These are phyloP conservation scores for Corythoichthys haematopterus DNA, from an alignment of 2,113 vertebrate genomes.

Conservation along the genomic window DNA sequence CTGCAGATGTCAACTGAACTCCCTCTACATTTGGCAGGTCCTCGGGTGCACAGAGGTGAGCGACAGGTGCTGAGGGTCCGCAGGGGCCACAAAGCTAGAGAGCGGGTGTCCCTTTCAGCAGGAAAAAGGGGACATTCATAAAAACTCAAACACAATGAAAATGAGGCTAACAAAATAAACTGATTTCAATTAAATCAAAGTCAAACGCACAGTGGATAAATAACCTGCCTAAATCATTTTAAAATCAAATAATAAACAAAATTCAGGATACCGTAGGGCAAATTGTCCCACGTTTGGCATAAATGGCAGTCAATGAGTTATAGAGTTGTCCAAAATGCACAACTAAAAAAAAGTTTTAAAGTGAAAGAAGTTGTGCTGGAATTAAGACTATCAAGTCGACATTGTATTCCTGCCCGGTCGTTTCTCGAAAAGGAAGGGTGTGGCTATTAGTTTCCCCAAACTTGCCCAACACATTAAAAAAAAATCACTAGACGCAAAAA, in stretches of 20 bases:
- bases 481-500: slow-evolving; percentile 3
- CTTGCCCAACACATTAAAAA: not conserved
- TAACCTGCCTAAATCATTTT: not conserved
- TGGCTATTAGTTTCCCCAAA: slow-evolving; percentile 54
- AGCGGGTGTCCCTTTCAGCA: slow-evolving; percentile 1
- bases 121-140: not conserved
- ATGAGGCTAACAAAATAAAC: not conserved
- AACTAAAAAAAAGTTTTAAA: not conserved
- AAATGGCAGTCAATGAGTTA: no score
- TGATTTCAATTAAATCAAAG: not conserved
- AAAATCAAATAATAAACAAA: not conserved
- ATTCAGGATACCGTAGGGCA: not conserved
- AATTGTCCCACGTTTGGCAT: not conserved
- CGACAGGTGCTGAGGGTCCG: slow-evolving; percentile 19
- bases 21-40: slow-evolving; percentile 68
- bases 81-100: slow-evolving; percentile 15
- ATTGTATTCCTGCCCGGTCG: slow-evolving; percentile 25
- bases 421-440: slow-evolving; percentile 64
- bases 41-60: slow-evolving; percentile 40
- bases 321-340: not conserved
- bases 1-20: slow-evolving; percentile 48
- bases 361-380: not conserved
- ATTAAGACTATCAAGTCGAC: not conserved
- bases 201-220: not conserved
- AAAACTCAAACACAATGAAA: not conserved